Evolutionary conservation across 2,888 invertebrate genomes (phyloP), one percentile per base, ranked within the genome.

Genomic region (Arge pagana): DNA sequence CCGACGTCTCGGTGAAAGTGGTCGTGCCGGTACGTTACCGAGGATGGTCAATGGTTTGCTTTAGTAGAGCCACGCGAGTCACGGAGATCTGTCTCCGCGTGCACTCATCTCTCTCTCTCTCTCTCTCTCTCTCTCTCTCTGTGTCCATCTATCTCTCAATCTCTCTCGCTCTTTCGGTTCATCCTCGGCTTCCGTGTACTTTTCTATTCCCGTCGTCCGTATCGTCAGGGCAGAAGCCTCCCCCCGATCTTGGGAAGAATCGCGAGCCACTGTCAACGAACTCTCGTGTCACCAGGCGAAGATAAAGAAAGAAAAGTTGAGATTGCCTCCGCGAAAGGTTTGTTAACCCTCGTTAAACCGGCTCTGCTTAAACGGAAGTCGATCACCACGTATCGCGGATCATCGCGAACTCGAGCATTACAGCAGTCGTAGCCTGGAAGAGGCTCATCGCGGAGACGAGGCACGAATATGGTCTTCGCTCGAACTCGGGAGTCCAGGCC

Each of bases 291-390:
- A 53, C 45, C 48, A 48, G 7, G 30, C 23, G n/a, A 23, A 23
- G 21, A 31, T n/a, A n/a, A n/a, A 23, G 45, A 21, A 15, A 33
- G 23, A 42, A n/a, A 42, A 19, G 19, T 42, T 15, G 33, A 33
- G 21, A 33, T 4, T 16, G 33, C 24, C n/a, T 10, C 37, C 43
- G 45, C 49, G 35, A 23, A 28, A 19, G 52, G 54, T 45, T 56
- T 45, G 45, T 54, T 54, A 41, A 52, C 49, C 54, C 35, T 37
- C 6, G 45, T 50, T 42, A 60, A 65, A 66, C 65, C 63, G 59
- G 65, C 58, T 64, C 50, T 55, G 65, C 64, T 52, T 60, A 61
- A 63, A 63, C 63, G 61, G 63, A 63, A 64, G 59, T 54, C 51
- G 56, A 52, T 51, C 56, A 45, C 35, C 45, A 23, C 13, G 2